Conservation (phyloP, 2,113 vertebrate genomes). For the Solea senegalensis region DNA sequence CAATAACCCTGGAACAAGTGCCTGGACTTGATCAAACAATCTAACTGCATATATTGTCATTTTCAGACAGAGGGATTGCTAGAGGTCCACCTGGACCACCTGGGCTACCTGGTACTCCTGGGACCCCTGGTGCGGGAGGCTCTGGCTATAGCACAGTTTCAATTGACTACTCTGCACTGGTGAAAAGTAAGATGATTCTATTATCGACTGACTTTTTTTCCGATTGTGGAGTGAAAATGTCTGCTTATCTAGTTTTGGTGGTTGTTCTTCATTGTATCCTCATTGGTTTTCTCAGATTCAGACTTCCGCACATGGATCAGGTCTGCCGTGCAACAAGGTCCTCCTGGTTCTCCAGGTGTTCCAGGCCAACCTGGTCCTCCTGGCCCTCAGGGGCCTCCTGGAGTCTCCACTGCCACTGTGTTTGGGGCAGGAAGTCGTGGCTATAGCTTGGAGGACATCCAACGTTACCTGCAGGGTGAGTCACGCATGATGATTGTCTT, state of each 20-base stretch:
- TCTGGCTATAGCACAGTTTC: slow-evolving; percentile 26
- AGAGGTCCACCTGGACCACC: slow-evolving; percentile 85
- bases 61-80: slow-evolving; percentile 81
- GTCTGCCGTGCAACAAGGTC: slow-evolving; percentile 48
- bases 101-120: slow-evolving; percentile 73
- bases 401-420: slow-evolving; percentile 67
- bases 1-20: background rate
- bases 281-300: slow-evolving; percentile 43
- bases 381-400: slow-evolving; percentile 79
- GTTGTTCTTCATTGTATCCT: slow-evolving; percentile 1
- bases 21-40: background rate
- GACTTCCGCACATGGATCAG: slow-evolving; percentile 68
- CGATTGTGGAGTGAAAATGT: background rate
- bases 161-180: slow-evolving; percentile 66
- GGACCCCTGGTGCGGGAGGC: slow-evolving; percentile 30
- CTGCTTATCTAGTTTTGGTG: background rate
- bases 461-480: slow-evolving; percentile 89
- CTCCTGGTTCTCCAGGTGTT: slow-evolving; percentile 80
- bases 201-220: background rate
- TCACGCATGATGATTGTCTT: background rate
- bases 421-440: slow-evolving; percentile 55
- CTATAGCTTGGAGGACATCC: slow-evolving; percentile 86
- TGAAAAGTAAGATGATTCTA: slow-evolving; percentile 56
- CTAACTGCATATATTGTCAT: background rate
- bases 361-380: slow-evolving; percentile 69